A percentile compares a stretch with the other conserved stretches of the same genome.
Conservation (phyloP, 2,797 vertebrate genomes). For the Okamejei kenojei region DNA sequence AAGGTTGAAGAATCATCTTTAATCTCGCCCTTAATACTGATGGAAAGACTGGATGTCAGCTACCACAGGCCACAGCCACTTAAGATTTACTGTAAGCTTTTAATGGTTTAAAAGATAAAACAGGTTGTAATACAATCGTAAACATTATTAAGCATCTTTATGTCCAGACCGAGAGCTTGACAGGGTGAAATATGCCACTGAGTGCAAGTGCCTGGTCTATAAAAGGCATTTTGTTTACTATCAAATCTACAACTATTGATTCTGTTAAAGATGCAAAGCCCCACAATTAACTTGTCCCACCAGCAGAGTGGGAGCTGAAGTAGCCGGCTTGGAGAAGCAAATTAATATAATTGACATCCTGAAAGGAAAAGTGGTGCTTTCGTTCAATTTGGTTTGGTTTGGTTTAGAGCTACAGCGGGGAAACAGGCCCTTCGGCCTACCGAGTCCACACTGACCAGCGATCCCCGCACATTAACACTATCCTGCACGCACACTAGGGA, state of each 20-base stretch:
- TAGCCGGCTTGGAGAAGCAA: neutral
- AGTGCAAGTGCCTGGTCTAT: neutral
- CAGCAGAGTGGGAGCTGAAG: neutral
- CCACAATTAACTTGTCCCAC: neutral
- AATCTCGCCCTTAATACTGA: neutral
- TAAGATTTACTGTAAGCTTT: conserved; percentile 34
- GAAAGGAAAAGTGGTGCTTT: neutral
- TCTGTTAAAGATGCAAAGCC: conserved; percentile 3
- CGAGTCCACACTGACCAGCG: too few species aligned
- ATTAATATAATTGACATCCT: neutral
- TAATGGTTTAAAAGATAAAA: conserved; percentile 30
- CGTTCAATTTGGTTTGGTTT: neutral
- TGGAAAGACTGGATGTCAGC: neutral
- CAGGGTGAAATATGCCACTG: conserved; percentile 17
- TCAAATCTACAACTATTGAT: conserved; percentile 29
- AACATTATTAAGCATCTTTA: conserved; percentile 36
- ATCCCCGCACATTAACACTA: too few species aligned
- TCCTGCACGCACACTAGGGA: too few species aligned
- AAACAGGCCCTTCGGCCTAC: too few species aligned
- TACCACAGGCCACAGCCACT: conserved; percentile 4
- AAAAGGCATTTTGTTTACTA: conserved; percentile 5
- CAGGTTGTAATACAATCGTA: conserved; percentile 33
- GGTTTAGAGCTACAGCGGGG: too few species aligned
- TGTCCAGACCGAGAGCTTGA: conserved; percentile 11
- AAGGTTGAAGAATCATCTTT: conserved; percentile 20